phyloP scores from a whole-genome alignment of 2,888 invertebrate species.

The Cephus spinipes region DNA sequence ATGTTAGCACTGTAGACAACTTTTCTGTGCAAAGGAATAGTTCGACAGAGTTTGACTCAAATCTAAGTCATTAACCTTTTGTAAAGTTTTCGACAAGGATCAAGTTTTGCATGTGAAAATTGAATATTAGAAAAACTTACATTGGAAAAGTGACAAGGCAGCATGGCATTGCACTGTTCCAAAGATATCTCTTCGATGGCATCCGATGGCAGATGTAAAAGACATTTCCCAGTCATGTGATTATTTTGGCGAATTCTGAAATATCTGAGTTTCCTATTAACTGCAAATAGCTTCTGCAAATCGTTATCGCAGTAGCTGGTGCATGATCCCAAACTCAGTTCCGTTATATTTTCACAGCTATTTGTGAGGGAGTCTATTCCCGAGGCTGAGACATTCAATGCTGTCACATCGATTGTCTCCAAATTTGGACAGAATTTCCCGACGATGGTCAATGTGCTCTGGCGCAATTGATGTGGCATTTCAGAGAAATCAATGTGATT shows the following conservation, averaged over 20 bases:
- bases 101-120: not conserved
- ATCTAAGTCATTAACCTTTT: too few species aligned
- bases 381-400: slow-evolving; percentile 69
- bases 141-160: slow-evolving; percentile 37
- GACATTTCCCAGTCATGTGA: slow-evolving; percentile 51
- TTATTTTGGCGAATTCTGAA: slow-evolving; percentile 41
- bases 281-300: slow-evolving; percentile 50
- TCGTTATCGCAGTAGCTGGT: slow-evolving; percentile 58
- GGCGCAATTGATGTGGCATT: slow-evolving; percentile 67
- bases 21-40: not conserved
- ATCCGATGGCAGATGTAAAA: slow-evolving; percentile 47
- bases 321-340: slow-evolving; percentile 68
- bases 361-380: slow-evolving; percentile 67
- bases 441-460: slow-evolving; percentile 70
- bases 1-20: not conserved
- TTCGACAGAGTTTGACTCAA: not conserved
- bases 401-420: slow-evolving; percentile 68
- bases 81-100: too few species aligned
- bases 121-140: slow-evolving; percentile 38
- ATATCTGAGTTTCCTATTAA: slow-evolving; percentile 49
- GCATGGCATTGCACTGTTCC: slow-evolving; percentile 42
- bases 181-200: slow-evolving; percentile 53
- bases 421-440: slow-evolving; percentile 72
- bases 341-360: slow-evolving; percentile 69
- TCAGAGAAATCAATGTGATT: slow-evolving; percentile 69